phyloP scores from a whole-genome alignment of 1,140 invertebrate species.

The Rhysida immarginata region DNA sequence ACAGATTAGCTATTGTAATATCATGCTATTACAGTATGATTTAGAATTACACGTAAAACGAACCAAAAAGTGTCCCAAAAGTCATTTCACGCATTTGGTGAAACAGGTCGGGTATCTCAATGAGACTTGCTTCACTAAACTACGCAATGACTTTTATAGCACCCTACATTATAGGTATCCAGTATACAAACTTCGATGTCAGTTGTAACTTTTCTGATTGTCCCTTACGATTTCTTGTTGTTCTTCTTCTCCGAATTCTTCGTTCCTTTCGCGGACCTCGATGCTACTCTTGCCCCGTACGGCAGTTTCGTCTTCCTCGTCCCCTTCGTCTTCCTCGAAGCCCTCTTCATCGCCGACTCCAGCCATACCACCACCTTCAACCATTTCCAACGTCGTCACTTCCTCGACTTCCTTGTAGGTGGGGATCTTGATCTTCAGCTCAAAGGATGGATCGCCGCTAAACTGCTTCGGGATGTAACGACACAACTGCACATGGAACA shows the following conservation, averaged over 20 bases:
- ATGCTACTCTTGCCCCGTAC: background rate
- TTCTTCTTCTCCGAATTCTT: background rate
- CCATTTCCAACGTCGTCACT: background rate
- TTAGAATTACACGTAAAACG: background rate
- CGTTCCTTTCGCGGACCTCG: background rate
- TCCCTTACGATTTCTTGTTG: too few relatives aligned
- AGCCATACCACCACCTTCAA: too few relatives aligned
- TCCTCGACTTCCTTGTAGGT: background rate
- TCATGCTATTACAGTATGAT: background rate
- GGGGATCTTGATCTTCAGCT: background rate
- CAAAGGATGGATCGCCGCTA: background rate
- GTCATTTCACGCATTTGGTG: background rate
- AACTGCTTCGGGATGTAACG: background rate
- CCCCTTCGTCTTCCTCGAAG: background rate
- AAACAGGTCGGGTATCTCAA: too few relatives aligned
- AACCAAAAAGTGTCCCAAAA: background rate
- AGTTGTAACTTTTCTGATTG: background rate
- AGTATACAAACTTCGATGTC: background rate
- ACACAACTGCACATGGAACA: background rate
- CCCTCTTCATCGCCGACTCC: background rate
- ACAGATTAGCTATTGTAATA: background rate
- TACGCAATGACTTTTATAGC: background rate
- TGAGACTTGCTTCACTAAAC: background rate
- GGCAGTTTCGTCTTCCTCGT: background rate
- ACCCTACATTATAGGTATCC: background rate